A percentile compares a stretch with the other conserved stretches of the same genome.
These are phyloP conservation scores for Phocoena sinus DNA, from an alignment of 2,113 vertebrate species.

Conservation along the genomic window DNA sequence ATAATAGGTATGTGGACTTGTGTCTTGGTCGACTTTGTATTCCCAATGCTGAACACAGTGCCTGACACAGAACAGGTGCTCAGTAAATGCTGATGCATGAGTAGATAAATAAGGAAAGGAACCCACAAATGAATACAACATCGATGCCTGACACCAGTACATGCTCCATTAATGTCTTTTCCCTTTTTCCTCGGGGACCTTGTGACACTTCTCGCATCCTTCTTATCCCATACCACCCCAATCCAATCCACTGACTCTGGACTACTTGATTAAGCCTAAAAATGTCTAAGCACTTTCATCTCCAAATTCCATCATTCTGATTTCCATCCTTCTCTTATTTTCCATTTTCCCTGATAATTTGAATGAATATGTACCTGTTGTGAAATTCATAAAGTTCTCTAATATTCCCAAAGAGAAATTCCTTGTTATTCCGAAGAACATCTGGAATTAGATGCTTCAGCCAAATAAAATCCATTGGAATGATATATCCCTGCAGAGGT, in stretches of 20 bases:
- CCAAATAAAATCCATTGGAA: conserved; percentile 91
- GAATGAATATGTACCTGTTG: conserved; percentile 82
- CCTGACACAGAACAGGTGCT: not conserved
- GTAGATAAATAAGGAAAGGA: not conserved
- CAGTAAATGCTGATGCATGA: not conserved
- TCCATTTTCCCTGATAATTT: not conserved
- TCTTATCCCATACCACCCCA: not conserved
- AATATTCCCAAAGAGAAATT: conserved; percentile 95
- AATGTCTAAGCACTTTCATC: not conserved
- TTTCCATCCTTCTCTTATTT: not conserved
- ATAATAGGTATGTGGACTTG: not conserved
- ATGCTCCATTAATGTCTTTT: not conserved
- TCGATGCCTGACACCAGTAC: fast-evolving
- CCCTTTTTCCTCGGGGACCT: not conserved
- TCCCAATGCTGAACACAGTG: not conserved
- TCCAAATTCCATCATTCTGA: not conserved
- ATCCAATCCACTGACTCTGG: not conserved
- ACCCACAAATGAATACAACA: not conserved
- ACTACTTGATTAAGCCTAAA: not conserved
- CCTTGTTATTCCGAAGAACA: conserved; percentile 90
- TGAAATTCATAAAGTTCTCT: conserved; percentile 94
- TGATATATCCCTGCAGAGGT: conserved; percentile 88
- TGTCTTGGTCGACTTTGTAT: not conserved
- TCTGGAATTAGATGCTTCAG: conserved; percentile 90
- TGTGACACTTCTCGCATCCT: not conserved